These are phyloP conservation scores for Cacoxenus indagator DNA, from an alignment of 2,888 invertebrate species.

Conservation along the genomic window DNA sequence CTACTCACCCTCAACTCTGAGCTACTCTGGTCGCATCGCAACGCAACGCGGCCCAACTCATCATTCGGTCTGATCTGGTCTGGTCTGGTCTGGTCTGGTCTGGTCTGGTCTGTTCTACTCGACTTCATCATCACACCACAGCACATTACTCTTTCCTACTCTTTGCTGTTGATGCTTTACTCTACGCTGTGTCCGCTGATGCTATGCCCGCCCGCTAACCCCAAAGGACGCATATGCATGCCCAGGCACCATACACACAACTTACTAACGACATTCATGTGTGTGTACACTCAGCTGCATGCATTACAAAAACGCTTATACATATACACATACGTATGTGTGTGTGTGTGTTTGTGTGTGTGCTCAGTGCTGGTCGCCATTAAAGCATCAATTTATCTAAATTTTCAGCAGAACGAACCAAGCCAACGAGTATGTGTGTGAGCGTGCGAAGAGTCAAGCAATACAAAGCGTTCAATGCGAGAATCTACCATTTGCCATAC, in stretches of 20 bases:
- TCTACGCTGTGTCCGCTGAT: slow-evolving; percentile 4
- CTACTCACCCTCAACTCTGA: background rate
- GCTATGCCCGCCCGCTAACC: background rate
- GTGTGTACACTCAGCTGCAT: background rate
- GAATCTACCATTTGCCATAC: background rate
- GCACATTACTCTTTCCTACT: background rate
- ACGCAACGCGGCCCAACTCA: too few species aligned
- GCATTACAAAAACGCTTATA: background rate
- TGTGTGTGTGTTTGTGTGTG: slow-evolving; percentile 5
- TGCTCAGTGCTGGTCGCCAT: slow-evolving; percentile 46
- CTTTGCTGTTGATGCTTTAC: too few species aligned
- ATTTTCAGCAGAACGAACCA: slow-evolving; percentile 30
- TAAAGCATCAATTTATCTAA: slow-evolving; percentile 51
- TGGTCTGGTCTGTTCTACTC: background rate
- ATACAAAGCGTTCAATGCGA: slow-evolving; percentile 5
- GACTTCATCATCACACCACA: background rate
- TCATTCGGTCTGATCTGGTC: too few species aligned
- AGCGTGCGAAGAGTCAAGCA: background rate
- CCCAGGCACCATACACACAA: background rate
- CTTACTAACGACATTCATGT: background rate
- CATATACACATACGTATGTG: slow-evolving; percentile 8
- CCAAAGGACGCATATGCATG: slow-evolving; percentile 23
- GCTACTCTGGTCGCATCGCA: background rate
- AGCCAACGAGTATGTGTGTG: background rate
- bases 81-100: background rate